phyloP scores from a whole-genome alignment of 2,113 vertebrate species.

The Paramisgurnus dabryanus region DNA sequence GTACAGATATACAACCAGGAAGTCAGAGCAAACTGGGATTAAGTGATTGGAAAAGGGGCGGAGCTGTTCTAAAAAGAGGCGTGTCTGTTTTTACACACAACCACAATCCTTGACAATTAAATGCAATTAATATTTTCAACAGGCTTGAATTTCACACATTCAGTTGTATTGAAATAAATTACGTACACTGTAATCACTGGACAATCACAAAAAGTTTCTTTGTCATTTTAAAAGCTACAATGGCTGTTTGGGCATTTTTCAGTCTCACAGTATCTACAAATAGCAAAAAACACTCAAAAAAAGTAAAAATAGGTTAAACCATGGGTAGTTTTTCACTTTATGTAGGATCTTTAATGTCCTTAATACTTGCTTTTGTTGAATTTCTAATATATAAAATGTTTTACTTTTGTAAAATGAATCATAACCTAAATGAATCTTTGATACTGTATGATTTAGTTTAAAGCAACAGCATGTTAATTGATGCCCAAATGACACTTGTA shows the following conservation, averaged over 20 bases:
- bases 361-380: neutral
- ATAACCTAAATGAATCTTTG: neutral
- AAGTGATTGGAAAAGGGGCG: neutral
- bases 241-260: constrained; percentile 14
- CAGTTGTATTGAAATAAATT: constrained; percentile 54
- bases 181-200: constrained; percentile 51
- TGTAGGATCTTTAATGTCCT: neutral
- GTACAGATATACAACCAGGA: constrained; percentile 15
- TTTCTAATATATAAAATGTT: neutral
- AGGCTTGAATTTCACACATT: constrained; percentile 54
- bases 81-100: constrained; percentile 60
- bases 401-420: neutral
- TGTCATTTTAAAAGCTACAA: constrained; percentile 13
- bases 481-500: constrained; percentile 29
- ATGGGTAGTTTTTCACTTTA: constrained; percentile 15
- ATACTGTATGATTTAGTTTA: neutral
- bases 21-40: neutral
- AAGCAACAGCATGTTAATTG: neutral
- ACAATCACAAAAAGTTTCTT: constrained; percentile 36
- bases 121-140: constrained; percentile 46
- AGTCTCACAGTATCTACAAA: constrained; percentile 6
- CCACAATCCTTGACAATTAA: constrained; percentile 54
- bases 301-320: neutral
- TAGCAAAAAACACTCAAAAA: neutral
- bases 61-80: constrained; percentile 27